phyloP scores from a whole-genome alignment of 2,888 invertebrate genomes.

The Ganaspis brasiliensis region DNA sequence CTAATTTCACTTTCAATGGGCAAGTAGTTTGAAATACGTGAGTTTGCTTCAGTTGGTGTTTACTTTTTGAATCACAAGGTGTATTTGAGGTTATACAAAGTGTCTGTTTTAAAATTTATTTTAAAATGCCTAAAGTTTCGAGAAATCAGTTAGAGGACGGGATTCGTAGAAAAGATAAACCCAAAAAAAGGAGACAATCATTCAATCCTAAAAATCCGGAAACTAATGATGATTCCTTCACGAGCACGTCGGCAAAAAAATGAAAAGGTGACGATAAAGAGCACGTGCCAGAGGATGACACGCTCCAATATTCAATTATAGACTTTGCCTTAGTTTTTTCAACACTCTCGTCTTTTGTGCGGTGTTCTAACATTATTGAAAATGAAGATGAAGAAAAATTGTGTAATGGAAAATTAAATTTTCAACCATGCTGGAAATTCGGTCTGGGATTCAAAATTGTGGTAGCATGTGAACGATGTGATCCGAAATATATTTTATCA shows the following conservation, averaged over 20 bases:
- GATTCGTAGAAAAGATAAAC: constrained; percentile 53
- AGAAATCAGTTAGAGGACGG: constrained; percentile 51
- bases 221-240: constrained; percentile 55
- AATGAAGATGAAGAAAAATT: constrained; percentile 54
- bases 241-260: constrained; percentile 60
- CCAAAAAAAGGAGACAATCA: constrained; percentile 48
- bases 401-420: constrained; percentile 58
- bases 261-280: constrained; percentile 58
- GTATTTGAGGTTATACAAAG: constrained; percentile 53
- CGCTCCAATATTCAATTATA: constrained; percentile 58
- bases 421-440: constrained; percentile 56
- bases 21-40: background rate
- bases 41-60: constrained; percentile 51
- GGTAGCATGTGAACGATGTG: constrained; percentile 57
- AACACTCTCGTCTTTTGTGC: constrained; percentile 57
- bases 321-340: constrained; percentile 59
- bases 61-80: constrained; percentile 47
- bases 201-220: constrained; percentile 55
- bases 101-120: constrained; percentile 51
- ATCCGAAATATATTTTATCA: constrained; percentile 57
- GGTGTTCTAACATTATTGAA: constrained; percentile 51
- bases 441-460: constrained; percentile 60
- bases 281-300: constrained; percentile 48
- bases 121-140: constrained; percentile 53
- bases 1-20: constrained; percentile 12